phyloP scores from a whole-genome alignment of 1,140 invertebrate genomes.

The Triops longicaudatus region DNA sequence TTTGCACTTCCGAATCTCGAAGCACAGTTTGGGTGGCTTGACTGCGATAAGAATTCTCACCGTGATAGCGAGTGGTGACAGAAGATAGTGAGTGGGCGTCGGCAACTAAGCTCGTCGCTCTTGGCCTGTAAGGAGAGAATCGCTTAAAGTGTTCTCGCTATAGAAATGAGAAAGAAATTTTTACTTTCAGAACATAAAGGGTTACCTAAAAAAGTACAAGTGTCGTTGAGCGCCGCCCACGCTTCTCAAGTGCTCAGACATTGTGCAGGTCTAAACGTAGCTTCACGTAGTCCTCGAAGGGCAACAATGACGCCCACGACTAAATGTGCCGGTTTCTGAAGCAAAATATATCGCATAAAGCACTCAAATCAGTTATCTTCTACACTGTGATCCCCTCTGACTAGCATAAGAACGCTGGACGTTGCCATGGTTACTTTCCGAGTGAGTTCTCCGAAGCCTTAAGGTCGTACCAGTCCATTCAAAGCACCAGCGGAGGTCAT shows the following conservation, averaged over 20 bases:
- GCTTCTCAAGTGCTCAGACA: constrained; percentile 1
- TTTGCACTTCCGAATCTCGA: constrained; percentile 2
- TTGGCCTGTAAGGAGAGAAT: neutral
- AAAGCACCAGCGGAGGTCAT: no score
- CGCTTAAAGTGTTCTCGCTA: neutral
- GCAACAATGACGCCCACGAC: no score
- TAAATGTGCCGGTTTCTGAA: no score
- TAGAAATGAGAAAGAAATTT: no score
- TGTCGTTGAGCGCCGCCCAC: neutral
- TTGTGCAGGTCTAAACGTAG: neutral
- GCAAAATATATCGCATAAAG: no score
- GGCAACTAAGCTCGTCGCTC: neutral
- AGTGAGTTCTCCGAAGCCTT: no score
- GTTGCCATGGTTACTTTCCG: no score
- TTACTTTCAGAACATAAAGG: neutral
- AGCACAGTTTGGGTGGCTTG: neutral
- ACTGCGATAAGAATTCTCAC: neutral
- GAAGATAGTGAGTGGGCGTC: neutral
- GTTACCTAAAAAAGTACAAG: constrained; percentile 1
- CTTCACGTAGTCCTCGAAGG: no score
- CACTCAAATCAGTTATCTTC: no score
- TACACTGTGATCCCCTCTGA: no score
- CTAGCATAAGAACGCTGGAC: no score
- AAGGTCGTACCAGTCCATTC: no score
- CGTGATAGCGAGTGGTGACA: neutral